Base-by-base conservation (phyloP, 2,888 invertebrate species). In the Panzeria rudis region DNA sequence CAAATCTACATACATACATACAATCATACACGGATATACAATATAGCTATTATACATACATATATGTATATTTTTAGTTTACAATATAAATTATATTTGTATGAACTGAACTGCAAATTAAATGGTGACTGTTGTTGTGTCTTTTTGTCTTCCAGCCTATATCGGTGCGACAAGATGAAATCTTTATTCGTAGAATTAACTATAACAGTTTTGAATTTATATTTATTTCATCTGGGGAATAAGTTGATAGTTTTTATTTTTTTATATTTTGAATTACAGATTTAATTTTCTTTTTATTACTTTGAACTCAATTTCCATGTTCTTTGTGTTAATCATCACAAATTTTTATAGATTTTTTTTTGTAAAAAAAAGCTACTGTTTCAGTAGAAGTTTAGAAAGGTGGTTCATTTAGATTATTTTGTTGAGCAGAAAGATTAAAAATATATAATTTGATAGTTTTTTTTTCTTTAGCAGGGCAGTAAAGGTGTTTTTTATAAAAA, bases 71-170 rank as follows among this genome's bases (percentile, higher is more conserved):
- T 41, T 81, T 52, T 61, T 50, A 61, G 52, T 72, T 78, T 69
- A 71, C 72, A 80, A 83, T 85, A 83, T 87, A 82, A 86, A 79
- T 87, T 82, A 86, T 83, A 79, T 84, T 71, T 62, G n/a, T 81
- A 85, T 72, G 35, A 64, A 79, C 78, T 44, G 71, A 72, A 80
- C 56, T 71, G 71, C 71, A 66, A 73, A 73, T 73, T 47, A 80
- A 80, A 41, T 79, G 71, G 62, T 79, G 72, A 56, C 72, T 54
- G 20, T 29, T 59, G 47, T 50, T 68, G 56, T 38, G n/a, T 79
- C 41, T 62, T 62, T 41, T 35, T 68, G 50, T 50, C 68, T 75
- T 75, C 54, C 62, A 66, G 76, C 25, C 78, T 62, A 78, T 84
- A 76, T 38, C 52, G 59, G 23, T 44, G 25, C 59, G 66, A 68